Base-by-base conservation (phyloP, 1,140 invertebrate genomes). In the Aphelenchoides fujianensis region DNA sequence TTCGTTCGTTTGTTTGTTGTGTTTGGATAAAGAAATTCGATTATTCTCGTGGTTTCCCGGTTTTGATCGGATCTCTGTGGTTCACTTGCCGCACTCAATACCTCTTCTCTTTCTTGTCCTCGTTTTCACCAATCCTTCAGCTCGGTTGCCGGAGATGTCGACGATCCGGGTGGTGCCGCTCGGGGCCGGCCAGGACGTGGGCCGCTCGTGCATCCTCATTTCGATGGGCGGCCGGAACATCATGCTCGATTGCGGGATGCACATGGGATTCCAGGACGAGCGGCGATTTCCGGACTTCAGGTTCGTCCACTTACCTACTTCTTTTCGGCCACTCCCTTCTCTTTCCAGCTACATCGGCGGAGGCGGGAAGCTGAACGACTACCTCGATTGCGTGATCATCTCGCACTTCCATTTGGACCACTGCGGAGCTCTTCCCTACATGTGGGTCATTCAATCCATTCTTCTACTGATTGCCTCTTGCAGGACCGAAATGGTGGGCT, bases 221-320 rank as follows among this genome's bases (percentile, higher is more conserved):
- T 91, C 92, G 0, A 94, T 99, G 88, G 95, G 94, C 55, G 94
- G 94, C 12, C 97, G 98, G 87, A 97, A 98, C 86, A 92, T 99
- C 57, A 99, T 99, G 97, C 85, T 99, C 30, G 97, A 99, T 85
- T 99, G 96, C 87, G 97, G 97, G 41, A 99, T 99, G 96, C 97
- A 99, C 84, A 99, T 99, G 97, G 97, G 96, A 3, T 98, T 91
- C 81, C 95, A 96, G 79, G 96, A 99, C 87, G 95, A 98, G 76
- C 88, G 95, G 79, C 88, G 95, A 74, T 99, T 99, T 86, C 97
- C 97, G 0, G 97, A 99, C 87, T 99, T 99, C 84, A 91, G 92
- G 0, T 95, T 57, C 67, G 68, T 79, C 67, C 34, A 28, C 12
- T 31, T 5, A 16, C 19, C n/a, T 61, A 48, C 34, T 32, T 3